A percentile compares a stretch with the other conserved stretches of the same genome.
Conservation (phyloP, 2,113 vertebrate genomes). For the Macaca mulatta region DNA sequence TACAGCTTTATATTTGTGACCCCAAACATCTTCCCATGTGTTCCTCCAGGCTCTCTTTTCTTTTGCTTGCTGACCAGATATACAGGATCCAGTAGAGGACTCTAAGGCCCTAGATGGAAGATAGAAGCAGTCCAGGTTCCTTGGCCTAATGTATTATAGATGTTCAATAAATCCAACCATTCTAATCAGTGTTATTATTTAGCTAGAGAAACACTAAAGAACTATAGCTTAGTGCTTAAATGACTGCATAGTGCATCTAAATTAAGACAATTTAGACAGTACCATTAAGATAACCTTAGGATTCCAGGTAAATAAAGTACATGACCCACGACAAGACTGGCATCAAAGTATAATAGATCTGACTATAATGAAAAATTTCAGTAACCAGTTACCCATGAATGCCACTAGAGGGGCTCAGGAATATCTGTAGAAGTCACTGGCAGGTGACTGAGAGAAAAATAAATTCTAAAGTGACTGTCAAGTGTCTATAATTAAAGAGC, state of each 20-base stretch:
- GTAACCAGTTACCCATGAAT: not conserved
- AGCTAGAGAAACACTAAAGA: not conserved
- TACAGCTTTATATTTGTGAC: not conserved
- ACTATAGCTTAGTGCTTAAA: constrained; percentile 7
- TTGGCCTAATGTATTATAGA: not conserved
- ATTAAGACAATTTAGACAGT: not conserved
- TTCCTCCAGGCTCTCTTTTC: not conserved
- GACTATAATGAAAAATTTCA: not conserved
- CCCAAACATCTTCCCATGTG: not conserved
- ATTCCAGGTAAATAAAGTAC: not conserved
- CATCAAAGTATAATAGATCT: not conserved
- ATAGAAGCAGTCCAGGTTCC: not conserved
- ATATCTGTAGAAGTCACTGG: not conserved
- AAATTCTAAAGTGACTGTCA: not conserved
- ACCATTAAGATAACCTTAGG: not conserved
- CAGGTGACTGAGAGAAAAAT: not conserved
- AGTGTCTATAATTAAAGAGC: not conserved
- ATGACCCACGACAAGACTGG: not conserved
- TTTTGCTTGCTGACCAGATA: not conserved
- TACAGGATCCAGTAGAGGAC: not conserved
- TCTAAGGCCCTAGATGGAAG: not conserved
- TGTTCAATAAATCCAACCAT: not conserved
- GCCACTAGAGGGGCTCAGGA: not conserved
- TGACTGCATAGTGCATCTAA: not conserved
- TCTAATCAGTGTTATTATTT: constrained; percentile 5